Percentiles rank a stretch among this genome's conserved stretches.
phyloP scores from a whole-genome alignment of 2,888 invertebrate genomes.

The Trichopria drosophilae region DNA sequence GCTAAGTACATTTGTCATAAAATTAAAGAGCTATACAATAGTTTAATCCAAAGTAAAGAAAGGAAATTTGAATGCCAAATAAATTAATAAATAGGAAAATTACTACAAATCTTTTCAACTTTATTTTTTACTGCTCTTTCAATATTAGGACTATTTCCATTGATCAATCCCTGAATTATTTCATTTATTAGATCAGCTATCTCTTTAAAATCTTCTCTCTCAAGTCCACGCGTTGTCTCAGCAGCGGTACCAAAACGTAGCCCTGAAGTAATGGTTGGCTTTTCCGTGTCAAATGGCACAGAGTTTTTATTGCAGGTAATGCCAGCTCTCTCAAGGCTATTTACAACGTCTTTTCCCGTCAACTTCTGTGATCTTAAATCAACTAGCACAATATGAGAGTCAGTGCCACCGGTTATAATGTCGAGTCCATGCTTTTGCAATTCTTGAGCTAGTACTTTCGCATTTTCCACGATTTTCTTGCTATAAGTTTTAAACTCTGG shows the following conservation, averaged over 20 bases:
- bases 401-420: conserved; percentile 23
- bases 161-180: conserved; percentile 12
- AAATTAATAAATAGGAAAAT: conserved; percentile 17
- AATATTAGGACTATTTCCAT: conserved; percentile 10
- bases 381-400: conserved; percentile 17
- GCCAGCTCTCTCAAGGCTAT: conserved; percentile 11
- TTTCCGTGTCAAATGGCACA: conserved; percentile 12
- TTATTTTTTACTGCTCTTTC: conserved; percentile 15
- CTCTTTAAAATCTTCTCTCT: conserved; percentile 16
- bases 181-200: conserved; percentile 12
- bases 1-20: conserved; percentile 24
- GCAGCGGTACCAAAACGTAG: conserved; percentile 8
- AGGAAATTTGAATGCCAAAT: conserved; percentile 20
- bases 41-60: conserved; percentile 22
- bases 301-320: conserved; percentile 24
- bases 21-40: conserved; percentile 20
- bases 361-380: conserved; percentile 9
- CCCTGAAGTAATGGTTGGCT: conserved; percentile 6
- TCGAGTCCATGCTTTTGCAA: conserved; percentile 13
- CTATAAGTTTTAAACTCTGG: conserved; percentile 21
- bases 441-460: conserved; percentile 13
- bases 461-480: conserved; percentile 15
- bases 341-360: conserved; percentile 17
- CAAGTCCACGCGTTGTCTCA: conserved; percentile 14
- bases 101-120: conserved; percentile 17